Base-by-base conservation (phyloP, 1,140 invertebrate genomes). In the Halyomorpha halys region DNA sequence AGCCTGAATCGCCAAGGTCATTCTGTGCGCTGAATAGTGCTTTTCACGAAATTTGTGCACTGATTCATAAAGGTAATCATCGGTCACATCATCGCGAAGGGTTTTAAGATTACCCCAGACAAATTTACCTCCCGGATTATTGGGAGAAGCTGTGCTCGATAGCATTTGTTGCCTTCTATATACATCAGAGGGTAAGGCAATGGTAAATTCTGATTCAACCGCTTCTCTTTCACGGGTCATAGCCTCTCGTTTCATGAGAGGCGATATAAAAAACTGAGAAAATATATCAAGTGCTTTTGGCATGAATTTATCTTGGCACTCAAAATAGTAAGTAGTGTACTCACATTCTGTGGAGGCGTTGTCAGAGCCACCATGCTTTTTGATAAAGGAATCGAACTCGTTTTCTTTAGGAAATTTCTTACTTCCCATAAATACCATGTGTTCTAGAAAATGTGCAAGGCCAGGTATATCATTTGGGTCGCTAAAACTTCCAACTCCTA, bases 381-480 rank as follows among this genome's bases (percentile, higher is more conserved):
- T 64, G n/a, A 82, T 67, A 67, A 75, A 81, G 15, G 73, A 69
- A 70, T 80, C 78, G 68, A 81, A 79, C 30, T 72, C 74, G 73
- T 82, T 82, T 69, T 81, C 80, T 63, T 72, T 69, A 6, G 79
- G 79, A 71, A 77, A 82, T 67, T 80, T 80, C 61, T 79, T 73
- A 65, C 78, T 82, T 15, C 82, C 82, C 70, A 84, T 77, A 19
- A 95, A 97, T 8, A 97, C 84, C 91, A 97, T 95, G 73, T 97
- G 94, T 74, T 97, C 94, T 56, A 95, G 81, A 76, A 97, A 95
- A 76, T 97, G 94, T 1, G 94, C 91, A 69, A 97, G 72, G 1
- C 94, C 94, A 66, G 86, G 90, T 59, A 94, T 82, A 47, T 88
- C 79, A 49, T 74, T 70, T 0, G 90, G 90, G 72, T 85, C 82